A percentile compares a stretch with the other conserved stretches of the same genome.
These are phyloP conservation scores for Slavum lentiscoides DNA, from an alignment of 2,888 invertebrate species.

Conservation along the genomic window DNA sequence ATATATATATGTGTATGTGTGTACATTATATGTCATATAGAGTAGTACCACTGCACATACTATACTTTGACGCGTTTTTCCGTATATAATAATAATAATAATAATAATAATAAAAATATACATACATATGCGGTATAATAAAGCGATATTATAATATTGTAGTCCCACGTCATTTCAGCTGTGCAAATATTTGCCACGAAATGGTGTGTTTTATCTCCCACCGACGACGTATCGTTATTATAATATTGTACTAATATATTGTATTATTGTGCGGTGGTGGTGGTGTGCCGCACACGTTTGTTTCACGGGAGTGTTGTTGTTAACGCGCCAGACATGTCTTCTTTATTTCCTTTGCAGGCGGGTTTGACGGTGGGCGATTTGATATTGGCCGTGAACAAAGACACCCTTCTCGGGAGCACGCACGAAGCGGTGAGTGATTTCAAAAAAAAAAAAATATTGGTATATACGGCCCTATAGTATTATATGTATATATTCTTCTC, in stretches of 20 bases:
- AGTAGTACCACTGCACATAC: too few species aligned
- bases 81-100: background rate
- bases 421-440: conserved; percentile 75
- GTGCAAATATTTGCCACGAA: conserved; percentile 41
- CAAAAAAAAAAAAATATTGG: background rate
- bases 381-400: conserved; percentile 93
- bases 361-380: conserved; percentile 96
- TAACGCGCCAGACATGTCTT: conserved; percentile 31
- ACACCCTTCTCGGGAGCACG: conserved; percentile 81
- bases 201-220: conserved; percentile 10
- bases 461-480: too few species aligned
- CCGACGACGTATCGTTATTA: background rate
- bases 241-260: too few species aligned
- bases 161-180: conserved; percentile 33
- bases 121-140: background rate
- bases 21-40: too few species aligned
- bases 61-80: background rate
- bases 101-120: conserved; percentile 9
- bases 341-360: conserved; percentile 66
- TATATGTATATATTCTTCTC: too few species aligned
- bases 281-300: background rate
- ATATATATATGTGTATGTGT: too few species aligned
- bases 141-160: background rate
- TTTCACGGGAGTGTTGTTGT: background rate
- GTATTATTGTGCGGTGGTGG: too few species aligned